These are phyloP conservation scores for Apogon hyalosoma DNA, from an alignment of 2,797 vertebrate genomes.

Conservation along the genomic window DNA sequence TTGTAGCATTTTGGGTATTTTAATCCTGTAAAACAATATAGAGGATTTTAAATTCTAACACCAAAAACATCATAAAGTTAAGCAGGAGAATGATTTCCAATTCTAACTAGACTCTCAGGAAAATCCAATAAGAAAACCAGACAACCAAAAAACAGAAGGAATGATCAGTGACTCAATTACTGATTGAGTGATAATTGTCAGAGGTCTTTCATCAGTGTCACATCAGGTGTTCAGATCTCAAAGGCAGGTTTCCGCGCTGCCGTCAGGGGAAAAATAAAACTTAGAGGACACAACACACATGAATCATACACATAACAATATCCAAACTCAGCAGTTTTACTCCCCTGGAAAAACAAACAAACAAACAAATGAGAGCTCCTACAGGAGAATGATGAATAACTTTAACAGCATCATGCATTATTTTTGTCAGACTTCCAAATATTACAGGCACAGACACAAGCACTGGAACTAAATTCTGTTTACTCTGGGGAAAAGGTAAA, in stretches of 20 bases:
- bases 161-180: slow-evolving; percentile 38
- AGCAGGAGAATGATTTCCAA: background rate
- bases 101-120: background rate
- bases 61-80: too few relatives aligned
- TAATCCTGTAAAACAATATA: too few relatives aligned
- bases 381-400: slow-evolving; percentile 89
- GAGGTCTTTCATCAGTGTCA: slow-evolving; percentile 69
- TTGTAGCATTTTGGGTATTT: too few relatives aligned
- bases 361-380: slow-evolving; percentile 80
- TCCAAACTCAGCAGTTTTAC: slow-evolving; percentile 88
- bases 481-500: slow-evolving; percentile 79
- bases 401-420: slow-evolving; percentile 83
- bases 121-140: slow-evolving; percentile 5
- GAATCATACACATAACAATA: slow-evolving; percentile 87
- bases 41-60: too few relatives aligned
- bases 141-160: slow-evolving; percentile 25
- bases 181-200: slow-evolving; percentile 37
- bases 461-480: slow-evolving; percentile 81
- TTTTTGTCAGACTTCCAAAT: slow-evolving; percentile 87
- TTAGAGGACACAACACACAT: slow-evolving; percentile 80
- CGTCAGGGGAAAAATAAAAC: slow-evolving; percentile 76
- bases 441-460: slow-evolving; percentile 81
- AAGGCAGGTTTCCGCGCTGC: slow-evolving; percentile 68
- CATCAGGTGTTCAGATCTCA: slow-evolving; percentile 61
- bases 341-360: slow-evolving; percentile 82